Evolutionary conservation across 2,888 invertebrate species (phyloP).

Genomic region (Lasioglossum zephyrum): DNA sequence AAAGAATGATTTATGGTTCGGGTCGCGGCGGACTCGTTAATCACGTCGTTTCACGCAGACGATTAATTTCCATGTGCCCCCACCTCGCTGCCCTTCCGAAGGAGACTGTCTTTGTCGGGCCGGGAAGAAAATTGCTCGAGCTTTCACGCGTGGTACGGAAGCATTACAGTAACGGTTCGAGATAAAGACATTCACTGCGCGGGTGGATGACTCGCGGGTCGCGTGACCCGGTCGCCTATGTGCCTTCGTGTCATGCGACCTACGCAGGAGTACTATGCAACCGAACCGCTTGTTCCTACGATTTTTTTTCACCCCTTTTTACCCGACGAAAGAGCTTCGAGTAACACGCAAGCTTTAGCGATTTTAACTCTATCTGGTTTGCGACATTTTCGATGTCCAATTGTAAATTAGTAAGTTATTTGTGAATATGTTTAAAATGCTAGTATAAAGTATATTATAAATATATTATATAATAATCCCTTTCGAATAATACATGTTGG

Average conservation of each 20-base stretch:
- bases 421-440: background rate
- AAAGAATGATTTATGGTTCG: conserved; percentile 51
- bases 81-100: background rate
- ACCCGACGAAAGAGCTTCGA: background rate
- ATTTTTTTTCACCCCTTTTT: background rate
- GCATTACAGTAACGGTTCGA: conserved; percentile 62
- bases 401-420: background rate
- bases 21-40: conserved; percentile 61
- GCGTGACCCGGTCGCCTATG: conserved; percentile 57
- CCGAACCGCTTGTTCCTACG: background rate
- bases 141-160: conserved; percentile 49
- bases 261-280: conserved; percentile 31
- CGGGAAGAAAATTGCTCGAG: conserved; percentile 59
- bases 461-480: too few relatives aligned
- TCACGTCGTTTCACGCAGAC: conserved; percentile 53
- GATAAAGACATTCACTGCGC: conserved; percentile 70
- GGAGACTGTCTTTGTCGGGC: conserved; percentile 30
- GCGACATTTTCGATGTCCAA: background rate
- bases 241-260: conserved; percentile 12
- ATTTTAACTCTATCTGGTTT: background rate
- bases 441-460: too few relatives aligned
- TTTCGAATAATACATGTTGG: too few relatives aligned
- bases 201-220: conserved; percentile 47
- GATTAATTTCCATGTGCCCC: conserved; percentile 57
- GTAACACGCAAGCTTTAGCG: conserved; percentile 26